Conservation (phyloP, 2,797 vertebrate genomes). For the Enteromius fasciolatus region DNA sequence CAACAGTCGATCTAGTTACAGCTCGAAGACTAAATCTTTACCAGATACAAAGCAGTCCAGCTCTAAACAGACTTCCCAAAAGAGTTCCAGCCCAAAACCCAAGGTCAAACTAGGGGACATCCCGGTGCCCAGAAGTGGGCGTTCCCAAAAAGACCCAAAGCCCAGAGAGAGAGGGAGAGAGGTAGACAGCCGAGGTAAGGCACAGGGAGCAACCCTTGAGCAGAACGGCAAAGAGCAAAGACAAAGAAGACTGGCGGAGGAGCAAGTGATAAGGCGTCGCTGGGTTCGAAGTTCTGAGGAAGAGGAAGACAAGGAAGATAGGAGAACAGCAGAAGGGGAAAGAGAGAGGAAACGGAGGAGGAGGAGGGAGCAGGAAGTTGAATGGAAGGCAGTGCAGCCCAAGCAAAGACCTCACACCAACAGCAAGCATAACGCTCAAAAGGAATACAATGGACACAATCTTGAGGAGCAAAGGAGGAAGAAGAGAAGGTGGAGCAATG, state of each 20-base stretch:
- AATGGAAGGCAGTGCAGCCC: conserved; percentile 59
- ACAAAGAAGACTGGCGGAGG: conserved; percentile 77
- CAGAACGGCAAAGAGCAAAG: conserved; percentile 70
- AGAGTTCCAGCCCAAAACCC: conserved; percentile 59
- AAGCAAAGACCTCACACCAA: conserved; percentile 64
- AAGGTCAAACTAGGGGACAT: conserved; percentile 64
- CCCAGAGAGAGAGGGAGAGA: conserved; percentile 63
- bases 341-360: conserved; percentile 47
- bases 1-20: conserved; percentile 50
- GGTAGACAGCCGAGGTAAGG: conserved; percentile 71
- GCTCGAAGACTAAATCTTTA: conserved; percentile 47
- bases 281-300: conserved; percentile 58
- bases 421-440: conserved; percentile 53
- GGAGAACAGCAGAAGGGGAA: conserved; percentile 38
- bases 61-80: conserved; percentile 56
- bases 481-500: conserved; percentile 49
- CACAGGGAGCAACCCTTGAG: conserved; percentile 65
- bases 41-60: conserved; percentile 45
- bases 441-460: conserved; percentile 39
- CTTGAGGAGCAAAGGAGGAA: conserved; percentile 44
- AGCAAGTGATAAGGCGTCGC: conserved; percentile 59
- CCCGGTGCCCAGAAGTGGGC: conserved; percentile 55
- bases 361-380: conserved; percentile 53
- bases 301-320: conserved; percentile 45
- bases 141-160: conserved; percentile 64